Evolutionary conservation across 2,888 invertebrate species (phyloP).

Genomic region (Phengaris arion): DNA sequence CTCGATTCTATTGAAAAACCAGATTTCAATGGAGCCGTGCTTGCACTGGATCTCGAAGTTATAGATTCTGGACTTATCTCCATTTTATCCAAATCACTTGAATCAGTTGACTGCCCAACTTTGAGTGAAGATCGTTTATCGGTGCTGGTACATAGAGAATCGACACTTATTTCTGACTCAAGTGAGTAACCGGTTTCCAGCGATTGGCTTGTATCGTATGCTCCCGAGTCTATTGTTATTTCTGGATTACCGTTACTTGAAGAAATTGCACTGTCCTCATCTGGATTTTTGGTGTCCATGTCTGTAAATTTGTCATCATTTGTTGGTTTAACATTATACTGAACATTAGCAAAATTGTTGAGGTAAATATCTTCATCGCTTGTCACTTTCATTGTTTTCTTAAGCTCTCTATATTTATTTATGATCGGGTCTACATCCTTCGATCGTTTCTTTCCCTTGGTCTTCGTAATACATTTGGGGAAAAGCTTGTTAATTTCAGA

Average conservation of each 20-base stretch:
- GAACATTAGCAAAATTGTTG: constrained; percentile 73
- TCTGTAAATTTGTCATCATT: constrained; percentile 64
- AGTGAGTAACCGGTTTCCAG: constrained; percentile 75
- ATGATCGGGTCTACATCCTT: constrained; percentile 74
- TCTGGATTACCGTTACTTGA: constrained; percentile 75
- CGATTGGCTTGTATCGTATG: constrained; percentile 72
- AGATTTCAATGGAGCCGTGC: constrained; percentile 75
- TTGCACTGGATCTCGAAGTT: constrained; percentile 73
- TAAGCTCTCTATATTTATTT: constrained; percentile 71
- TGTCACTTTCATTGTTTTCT: constrained; percentile 69
- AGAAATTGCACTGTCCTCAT: constrained; percentile 72
- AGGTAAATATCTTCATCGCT: constrained; percentile 69
- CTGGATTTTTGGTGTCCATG: constrained; percentile 68
- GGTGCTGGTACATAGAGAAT: constrained; percentile 77
- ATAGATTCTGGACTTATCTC: constrained; percentile 76
- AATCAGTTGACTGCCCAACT: constrained; percentile 83
- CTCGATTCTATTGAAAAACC: constrained; percentile 82
- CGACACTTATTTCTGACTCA: constrained; percentile 79
- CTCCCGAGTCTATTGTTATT: constrained; percentile 73
- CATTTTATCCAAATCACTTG: constrained; percentile 82
- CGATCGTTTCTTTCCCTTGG: constrained; percentile 73
- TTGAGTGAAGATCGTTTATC: constrained; percentile 80
- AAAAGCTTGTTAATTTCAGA: constrained; percentile 70
- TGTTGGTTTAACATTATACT: constrained; percentile 59
- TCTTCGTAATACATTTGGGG: constrained; percentile 72